Percentiles rank a stretch among this genome's conserved stretches.
Evolutionary conservation across 2,113 vertebrate genomes (phyloP).

Genomic region (Ceyx melanurus): DNA sequence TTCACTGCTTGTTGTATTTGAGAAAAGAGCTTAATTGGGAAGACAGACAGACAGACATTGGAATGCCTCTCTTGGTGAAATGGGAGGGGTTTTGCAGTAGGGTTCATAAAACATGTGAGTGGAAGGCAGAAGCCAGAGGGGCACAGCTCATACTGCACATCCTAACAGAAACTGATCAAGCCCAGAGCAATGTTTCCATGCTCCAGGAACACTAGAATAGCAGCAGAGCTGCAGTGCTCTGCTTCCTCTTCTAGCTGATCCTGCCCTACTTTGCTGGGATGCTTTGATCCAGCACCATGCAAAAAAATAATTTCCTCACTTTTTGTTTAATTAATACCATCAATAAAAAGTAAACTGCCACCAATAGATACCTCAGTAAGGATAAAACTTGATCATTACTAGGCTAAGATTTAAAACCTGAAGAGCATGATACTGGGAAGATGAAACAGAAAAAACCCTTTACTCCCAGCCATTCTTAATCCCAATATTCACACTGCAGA

Average conservation of each 20-base stretch:
- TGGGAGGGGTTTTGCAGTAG: not conserved
- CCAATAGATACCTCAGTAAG: not conserved
- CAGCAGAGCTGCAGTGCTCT: not conserved
- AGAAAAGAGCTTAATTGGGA: conserved; percentile 75
- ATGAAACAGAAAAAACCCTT: not conserved
- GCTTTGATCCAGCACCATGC: not conserved
- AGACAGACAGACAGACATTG: not conserved
- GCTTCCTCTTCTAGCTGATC: not conserved
- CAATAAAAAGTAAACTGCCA: not conserved
- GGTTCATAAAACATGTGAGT: not conserved
- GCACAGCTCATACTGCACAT: not conserved
- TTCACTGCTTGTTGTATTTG: conserved; percentile 64
- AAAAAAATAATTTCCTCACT: not conserved
- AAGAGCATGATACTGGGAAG: not conserved
- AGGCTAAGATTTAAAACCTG: not conserved
- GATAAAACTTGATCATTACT: not conserved
- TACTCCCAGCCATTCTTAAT: not conserved
- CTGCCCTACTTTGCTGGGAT: not conserved
- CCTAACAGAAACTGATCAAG: not conserved
- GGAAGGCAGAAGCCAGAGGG: not conserved
- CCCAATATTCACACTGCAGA: not conserved
- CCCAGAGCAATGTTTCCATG: not conserved
- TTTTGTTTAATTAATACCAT: not conserved
- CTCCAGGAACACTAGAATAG: not conserved
- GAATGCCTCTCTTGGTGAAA: not conserved